Conservation (phyloP, 2,797 vertebrate genomes). For the Micrastur ruficollis region DNA sequence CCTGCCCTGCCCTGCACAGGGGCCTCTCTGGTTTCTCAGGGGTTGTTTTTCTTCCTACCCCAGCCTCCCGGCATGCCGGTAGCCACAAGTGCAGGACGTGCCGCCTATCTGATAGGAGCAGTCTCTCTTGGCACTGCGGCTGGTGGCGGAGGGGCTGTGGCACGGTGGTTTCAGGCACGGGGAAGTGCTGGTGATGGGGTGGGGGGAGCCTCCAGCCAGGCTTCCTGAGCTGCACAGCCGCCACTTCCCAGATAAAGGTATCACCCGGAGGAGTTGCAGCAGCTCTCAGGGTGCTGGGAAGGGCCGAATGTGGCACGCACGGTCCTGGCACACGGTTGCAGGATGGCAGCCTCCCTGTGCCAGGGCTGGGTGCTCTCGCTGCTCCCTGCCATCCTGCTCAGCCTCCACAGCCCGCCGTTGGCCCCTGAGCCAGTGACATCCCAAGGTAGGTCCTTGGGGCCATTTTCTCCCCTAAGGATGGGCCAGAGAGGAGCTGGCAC, state of each 20-base stretch:
- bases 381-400: conserved; percentile 46
- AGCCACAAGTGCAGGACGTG: conserved; percentile 56
- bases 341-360: conserved; percentile 20
- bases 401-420: conserved; percentile 14
- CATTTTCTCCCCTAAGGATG: not conserved
- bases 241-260: conserved; percentile 66
- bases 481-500: not conserved
- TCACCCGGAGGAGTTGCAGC: not conserved
- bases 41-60: conserved; percentile 53
- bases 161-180: conserved; percentile 56
- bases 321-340: not conserved
- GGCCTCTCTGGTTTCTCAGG: conserved; percentile 2
- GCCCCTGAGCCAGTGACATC: conserved; percentile 62
- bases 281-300: not conserved
- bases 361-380: not conserved
- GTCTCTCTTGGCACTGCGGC: conserved; percentile 13
- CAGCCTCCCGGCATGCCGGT: not conserved
- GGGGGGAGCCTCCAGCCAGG: conserved; percentile 46
- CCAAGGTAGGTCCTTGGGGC: conserved; percentile 75
- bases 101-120: conserved; percentile 61
- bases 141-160: not conserved
- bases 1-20: not conserved
- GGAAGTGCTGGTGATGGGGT: conserved; percentile 51
- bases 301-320: accelerated
- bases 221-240: conserved; percentile 74